These are phyloP conservation scores for Archips crataeganus DNA, from an alignment of 2,888 invertebrate species.

Conservation along the genomic window DNA sequence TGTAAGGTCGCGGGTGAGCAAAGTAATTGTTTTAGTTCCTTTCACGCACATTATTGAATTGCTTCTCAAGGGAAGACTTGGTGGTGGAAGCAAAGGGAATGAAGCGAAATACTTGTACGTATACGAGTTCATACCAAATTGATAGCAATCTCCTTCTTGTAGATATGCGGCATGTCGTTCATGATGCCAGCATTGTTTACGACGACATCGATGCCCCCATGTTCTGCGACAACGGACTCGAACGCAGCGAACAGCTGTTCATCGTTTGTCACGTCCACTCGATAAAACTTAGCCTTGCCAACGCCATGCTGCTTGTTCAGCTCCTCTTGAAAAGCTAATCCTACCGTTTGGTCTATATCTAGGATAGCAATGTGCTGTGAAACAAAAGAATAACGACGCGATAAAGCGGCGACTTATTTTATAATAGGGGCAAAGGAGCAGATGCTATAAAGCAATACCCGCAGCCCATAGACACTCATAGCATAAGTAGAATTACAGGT, in stretches of 20 bases:
- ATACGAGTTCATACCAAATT: slow-evolving; percentile 56
- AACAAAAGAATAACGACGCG: too few species aligned
- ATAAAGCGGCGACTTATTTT: too few species aligned
- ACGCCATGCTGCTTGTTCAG: slow-evolving; percentile 51
- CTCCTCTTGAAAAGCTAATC: slow-evolving; percentile 50
- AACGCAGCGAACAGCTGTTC: slow-evolving; percentile 52
- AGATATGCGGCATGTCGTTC: slow-evolving; percentile 51
- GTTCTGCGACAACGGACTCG: slow-evolving; percentile 46
- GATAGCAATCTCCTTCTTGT: slow-evolving; percentile 57
- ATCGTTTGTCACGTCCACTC: slow-evolving; percentile 59
- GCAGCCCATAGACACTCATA: too few species aligned
- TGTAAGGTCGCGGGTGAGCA: too few species aligned
- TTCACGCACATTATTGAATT: too few species aligned
- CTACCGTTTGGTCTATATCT: slow-evolving; percentile 54
- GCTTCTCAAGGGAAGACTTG: too few species aligned
- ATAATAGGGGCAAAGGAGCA: too few species aligned
- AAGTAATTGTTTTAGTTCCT: too few species aligned
- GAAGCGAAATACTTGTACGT: background rate
- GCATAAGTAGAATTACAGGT: too few species aligned
- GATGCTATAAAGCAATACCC: too few species aligned
- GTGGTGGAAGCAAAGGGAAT: background rate
- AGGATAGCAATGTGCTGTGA: slow-evolving; percentile 55
- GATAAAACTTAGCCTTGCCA: slow-evolving; percentile 52
- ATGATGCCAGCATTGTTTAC: slow-evolving; percentile 62
- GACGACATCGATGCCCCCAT: slow-evolving; percentile 55